Evolutionary conservation across 2,888 invertebrate genomes (phyloP).

Genomic region (Perdita meconis): DNA sequence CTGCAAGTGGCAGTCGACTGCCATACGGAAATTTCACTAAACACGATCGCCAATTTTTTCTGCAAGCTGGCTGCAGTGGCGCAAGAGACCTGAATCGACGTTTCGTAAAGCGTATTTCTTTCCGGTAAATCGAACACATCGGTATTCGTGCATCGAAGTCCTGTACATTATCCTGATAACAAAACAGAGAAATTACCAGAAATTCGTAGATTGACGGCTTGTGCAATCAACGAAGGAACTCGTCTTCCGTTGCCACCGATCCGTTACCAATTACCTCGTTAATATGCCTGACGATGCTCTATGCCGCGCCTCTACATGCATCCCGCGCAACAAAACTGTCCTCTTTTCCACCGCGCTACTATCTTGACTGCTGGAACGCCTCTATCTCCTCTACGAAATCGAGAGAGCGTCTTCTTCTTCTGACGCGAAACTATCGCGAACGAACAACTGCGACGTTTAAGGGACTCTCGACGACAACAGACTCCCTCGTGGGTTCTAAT

Average conservation of each 20-base stretch:
- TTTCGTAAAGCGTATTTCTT: neutral
- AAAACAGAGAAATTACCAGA: too few relatives aligned
- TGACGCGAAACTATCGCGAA: conserved; percentile 9
- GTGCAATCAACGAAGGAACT: conserved; percentile 58
- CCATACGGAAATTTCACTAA: neutral
- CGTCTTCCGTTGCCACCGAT: conserved; percentile 48
- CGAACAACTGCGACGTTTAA: conserved; percentile 7
- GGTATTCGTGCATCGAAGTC: too few relatives aligned
- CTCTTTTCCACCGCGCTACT: conserved; percentile 1
- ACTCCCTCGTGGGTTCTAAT: neutral
- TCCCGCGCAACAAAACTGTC: conserved; percentile 23
- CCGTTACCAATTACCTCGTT: conserved; percentile 61
- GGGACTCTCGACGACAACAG: conserved; percentile 15
- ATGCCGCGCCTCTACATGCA: conserved; percentile 32
- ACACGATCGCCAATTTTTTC: neutral
- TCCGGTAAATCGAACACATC: too few relatives aligned
- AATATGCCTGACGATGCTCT: conserved; percentile 30
- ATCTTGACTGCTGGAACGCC: conserved; percentile 5
- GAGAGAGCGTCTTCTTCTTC: conserved; percentile 11
- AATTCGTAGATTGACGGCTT: neutral
- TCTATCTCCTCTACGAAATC: conserved; percentile 10
- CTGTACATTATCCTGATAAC: too few relatives aligned
- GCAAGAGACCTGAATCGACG: neutral
- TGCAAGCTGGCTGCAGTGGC: neutral
- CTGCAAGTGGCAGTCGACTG: neutral